Evolutionary conservation across 1,140 invertebrate genomes (phyloP).

Genomic region (Apis florea): DNA sequence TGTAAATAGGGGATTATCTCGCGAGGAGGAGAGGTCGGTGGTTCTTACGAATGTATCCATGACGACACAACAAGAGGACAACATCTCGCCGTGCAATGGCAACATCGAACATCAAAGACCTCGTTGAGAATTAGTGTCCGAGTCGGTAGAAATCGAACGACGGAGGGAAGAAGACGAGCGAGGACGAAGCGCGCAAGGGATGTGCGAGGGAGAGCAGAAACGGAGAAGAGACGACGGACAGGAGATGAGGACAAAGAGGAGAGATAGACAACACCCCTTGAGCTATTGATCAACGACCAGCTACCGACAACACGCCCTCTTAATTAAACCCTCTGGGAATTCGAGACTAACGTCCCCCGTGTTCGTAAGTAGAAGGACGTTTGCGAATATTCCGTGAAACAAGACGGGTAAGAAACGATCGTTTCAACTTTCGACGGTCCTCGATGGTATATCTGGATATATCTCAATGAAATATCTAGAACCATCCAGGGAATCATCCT

Average conservation of each 20-base stretch:
- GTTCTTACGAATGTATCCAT: constrained; percentile 50
- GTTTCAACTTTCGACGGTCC: constrained; percentile 32
- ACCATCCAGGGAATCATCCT: not conserved
- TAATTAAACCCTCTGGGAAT: constrained; percentile 76
- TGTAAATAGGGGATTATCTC: constrained; percentile 22
- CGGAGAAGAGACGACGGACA: constrained; percentile 25
- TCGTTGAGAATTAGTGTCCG: constrained; percentile 53
- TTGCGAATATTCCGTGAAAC: constrained; percentile 42
- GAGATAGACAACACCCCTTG: constrained; percentile 52
- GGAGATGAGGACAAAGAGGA: constrained; percentile 36
- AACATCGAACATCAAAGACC: constrained; percentile 61
- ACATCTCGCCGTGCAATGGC: constrained; percentile 44
- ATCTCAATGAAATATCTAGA: not conserved
- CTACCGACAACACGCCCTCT: constrained; percentile 73
- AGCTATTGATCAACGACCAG: constrained; percentile 74
- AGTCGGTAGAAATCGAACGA: constrained; percentile 59
- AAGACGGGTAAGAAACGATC: constrained; percentile 25
- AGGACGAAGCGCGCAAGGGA: not conserved
- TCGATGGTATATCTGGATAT: too few relatives aligned
- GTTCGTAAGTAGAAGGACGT: constrained; percentile 17
- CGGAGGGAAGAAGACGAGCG: constrained; percentile 13
- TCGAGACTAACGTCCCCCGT: constrained; percentile 53
- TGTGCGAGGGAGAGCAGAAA: constrained; percentile 31
- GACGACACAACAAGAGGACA: constrained; percentile 61
- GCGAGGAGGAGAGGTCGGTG: constrained; percentile 20